Evolutionary conservation across 2,888 invertebrate species (phyloP).

Genomic region (Onthophagus sagittarius): DNA sequence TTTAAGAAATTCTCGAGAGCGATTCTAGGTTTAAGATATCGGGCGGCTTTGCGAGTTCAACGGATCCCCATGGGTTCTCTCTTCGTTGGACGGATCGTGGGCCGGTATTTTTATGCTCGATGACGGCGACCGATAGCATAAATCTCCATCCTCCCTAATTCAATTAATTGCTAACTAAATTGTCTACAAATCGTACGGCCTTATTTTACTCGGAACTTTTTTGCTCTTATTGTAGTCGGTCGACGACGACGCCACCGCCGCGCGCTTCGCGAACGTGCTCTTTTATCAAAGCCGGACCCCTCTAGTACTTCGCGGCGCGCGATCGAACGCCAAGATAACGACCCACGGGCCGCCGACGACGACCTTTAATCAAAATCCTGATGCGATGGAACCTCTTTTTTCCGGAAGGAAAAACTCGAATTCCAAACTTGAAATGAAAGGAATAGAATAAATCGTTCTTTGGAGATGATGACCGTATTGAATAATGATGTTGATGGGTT

Average conservation of each 20-base stretch:
- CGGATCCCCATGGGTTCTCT: too few species aligned
- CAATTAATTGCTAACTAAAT: constrained; percentile 35
- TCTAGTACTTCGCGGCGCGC: neutral
- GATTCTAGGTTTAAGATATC: neutral
- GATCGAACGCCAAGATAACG: neutral
- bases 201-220: constrained; percentile 22
- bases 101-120: constrained; percentile 32
- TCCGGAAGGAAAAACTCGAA: neutral
- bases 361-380: neutral
- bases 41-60: too few species aligned
- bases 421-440: too few species aligned
- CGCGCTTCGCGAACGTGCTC: neutral
- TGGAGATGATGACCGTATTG: constrained; percentile 16
- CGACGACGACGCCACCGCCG: neutral
- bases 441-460: constrained; percentile 18
- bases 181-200: constrained; percentile 33
- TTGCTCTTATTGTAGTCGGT: neutral
- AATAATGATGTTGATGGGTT: constrained; percentile 11
- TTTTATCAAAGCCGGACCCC: neutral
- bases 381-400: neutral
- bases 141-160: constrained; percentile 34
- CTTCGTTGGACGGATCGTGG: constrained; percentile 23
- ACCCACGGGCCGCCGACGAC: neutral
- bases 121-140: constrained; percentile 32
- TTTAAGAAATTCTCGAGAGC: neutral